Base-by-base conservation (phyloP, 2,888 invertebrate genomes). In the Ischnura elegans region DNA sequence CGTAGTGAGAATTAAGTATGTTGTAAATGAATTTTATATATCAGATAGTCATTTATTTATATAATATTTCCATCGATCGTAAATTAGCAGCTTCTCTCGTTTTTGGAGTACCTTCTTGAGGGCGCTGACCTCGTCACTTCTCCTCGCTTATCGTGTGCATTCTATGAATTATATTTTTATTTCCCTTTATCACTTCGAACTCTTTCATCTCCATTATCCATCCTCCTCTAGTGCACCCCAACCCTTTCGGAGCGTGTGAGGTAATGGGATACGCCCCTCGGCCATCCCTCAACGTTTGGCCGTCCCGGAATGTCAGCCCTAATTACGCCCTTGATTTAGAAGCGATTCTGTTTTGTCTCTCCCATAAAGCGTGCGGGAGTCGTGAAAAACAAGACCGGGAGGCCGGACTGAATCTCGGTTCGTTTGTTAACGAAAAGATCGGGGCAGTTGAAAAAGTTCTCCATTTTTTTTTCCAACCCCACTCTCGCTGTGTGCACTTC, bases 311-410 rank as follows among this genome's bases (percentile, higher is more conserved):
- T 55, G 87, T 87, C 87, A 61, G 36, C 55, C 0, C 42, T 87
- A 87, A 87, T 87, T 87, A 51, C 51, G 42, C 19, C n/a, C n/a
- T 61, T 55, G 55, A 55, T 87, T 61, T 87, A 42, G 61, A 87
- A 87, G 87, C 87, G 55, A 36, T 87, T 87, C 87, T 87, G 87
- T 87, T 87, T 87, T 51, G 51, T 87, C 87, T 87, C 87, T 55
- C 36, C 76, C 76, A 36, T 36, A 76, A 36, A 76, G 76, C 76
- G n/a, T n/a, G n/a, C n/a, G 76, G 76, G 76, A 76, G 76, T 76
- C 76, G 16, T 76, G 76, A 76, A 76, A 76, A 76, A 61, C 61
- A 61, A 76, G 36, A 76, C 76, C 61, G n/a, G n/a, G 61, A 76
- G 76, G 76, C 36, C 16, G 76, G 29, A 36, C 76, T 36, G 36